These are phyloP conservation scores for Sorex maritimensis DNA, from an alignment of 2,797 vertebrate species.

Conservation along the genomic window DNA sequence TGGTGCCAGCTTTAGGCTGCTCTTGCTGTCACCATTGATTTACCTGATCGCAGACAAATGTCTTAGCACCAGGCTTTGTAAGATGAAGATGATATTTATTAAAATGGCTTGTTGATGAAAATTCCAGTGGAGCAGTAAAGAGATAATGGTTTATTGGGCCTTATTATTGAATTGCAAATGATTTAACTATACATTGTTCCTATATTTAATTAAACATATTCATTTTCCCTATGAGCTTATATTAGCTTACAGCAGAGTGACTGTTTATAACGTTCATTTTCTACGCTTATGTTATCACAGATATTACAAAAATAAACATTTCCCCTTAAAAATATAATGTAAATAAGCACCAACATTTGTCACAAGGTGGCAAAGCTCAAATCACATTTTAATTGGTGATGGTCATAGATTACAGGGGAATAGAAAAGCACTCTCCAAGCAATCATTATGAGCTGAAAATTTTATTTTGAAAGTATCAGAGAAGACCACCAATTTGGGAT, in stretches of 20 bases:
- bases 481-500: conserved; percentile 28
- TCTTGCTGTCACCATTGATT: background rate
- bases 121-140: conserved; percentile 78
- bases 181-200: conserved; percentile 84
- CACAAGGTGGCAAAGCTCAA: conserved; percentile 75
- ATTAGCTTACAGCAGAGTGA: conserved; percentile 85
- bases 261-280: conserved; percentile 83
- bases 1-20: background rate
- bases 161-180: conserved; percentile 81
- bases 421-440: background rate
- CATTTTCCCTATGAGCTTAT: conserved; percentile 88
- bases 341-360: conserved; percentile 79
- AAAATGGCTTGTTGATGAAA: conserved; percentile 76
- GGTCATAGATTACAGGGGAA: conserved; percentile 61
- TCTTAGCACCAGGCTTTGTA: conserved; percentile 55
- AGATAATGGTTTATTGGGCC: conserved; percentile 82
- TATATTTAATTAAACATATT: conserved; percentile 89
- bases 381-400: conserved; percentile 84
- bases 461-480: background rate
- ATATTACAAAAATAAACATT: conserved; percentile 84
- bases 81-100: conserved; percentile 79
- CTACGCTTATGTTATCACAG: conserved; percentile 81
- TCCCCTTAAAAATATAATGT: conserved; percentile 74
- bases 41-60: background rate
- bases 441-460: background rate